phyloP scores from a whole-genome alignment of 1,140 invertebrate genomes.

The Macrostomum lignano region DNA sequence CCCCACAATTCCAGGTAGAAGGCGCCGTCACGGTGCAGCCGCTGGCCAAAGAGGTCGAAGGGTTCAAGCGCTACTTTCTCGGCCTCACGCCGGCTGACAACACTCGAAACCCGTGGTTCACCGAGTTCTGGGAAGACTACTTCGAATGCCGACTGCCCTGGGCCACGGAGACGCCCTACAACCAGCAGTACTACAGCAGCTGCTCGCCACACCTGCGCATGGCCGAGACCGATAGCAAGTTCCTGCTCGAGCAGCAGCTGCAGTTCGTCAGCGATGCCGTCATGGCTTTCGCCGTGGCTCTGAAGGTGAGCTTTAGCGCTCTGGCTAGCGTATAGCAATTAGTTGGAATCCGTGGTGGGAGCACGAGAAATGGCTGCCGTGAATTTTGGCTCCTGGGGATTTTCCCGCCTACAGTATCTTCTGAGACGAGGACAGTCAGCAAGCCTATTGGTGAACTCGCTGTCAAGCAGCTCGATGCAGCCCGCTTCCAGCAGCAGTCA shows the following conservation, averaged over 20 bases:
- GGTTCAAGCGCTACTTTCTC: slow-evolving; percentile 63
- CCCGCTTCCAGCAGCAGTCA: too few relatives aligned
- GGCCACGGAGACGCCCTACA: slow-evolving; percentile 47
- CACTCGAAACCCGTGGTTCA: slow-evolving; percentile 63
- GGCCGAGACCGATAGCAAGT: slow-evolving; percentile 31
- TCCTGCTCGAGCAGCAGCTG: slow-evolving; percentile 54
- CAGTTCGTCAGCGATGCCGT: slow-evolving; percentile 74
- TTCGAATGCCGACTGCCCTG: slow-evolving; percentile 29
- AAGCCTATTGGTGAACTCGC: too few relatives aligned
- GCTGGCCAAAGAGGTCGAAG: slow-evolving; percentile 50
- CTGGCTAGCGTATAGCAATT: too few relatives aligned
- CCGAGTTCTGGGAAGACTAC: slow-evolving; percentile 72
- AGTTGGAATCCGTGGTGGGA: too few relatives aligned
- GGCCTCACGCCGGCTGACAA: slow-evolving; percentile 53
- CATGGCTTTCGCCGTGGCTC: slow-evolving; percentile 57
- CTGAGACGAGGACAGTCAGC: too few relatives aligned
- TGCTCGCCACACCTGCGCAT: slow-evolving; percentile 35
- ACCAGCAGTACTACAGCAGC: slow-evolving; percentile 37
- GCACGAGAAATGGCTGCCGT: too few relatives aligned
- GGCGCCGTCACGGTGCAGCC: slow-evolving; percentile 69
- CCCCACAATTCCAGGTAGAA: slow-evolving; percentile 40
- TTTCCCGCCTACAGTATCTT: too few relatives aligned
- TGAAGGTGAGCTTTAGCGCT: slow-evolving; percentile 35
- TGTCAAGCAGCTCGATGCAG: too few relatives aligned
- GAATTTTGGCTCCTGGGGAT: too few relatives aligned